These are phyloP conservation scores for Montipora sp. DNA, from an alignment of 64 coral and sea anemone genomes.

Conservation along the genomic window DNA sequence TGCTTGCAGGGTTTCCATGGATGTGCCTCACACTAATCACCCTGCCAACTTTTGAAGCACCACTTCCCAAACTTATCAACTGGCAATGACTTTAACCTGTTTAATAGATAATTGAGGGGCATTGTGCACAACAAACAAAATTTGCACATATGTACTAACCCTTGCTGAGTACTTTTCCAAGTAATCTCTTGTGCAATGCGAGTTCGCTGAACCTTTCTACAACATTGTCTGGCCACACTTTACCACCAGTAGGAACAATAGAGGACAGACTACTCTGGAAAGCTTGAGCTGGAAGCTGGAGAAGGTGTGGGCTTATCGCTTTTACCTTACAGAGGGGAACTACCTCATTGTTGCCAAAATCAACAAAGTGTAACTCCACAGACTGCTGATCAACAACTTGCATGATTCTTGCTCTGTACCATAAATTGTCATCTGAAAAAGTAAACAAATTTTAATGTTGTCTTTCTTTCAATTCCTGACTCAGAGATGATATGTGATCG, in stretches of 20 bases:
- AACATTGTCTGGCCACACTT: slow-evolving; percentile 59
- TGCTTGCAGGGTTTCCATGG: no score
- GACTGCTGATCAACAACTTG: slow-evolving; percentile 24
- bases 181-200: slow-evolving; percentile 67
- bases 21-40: no score
- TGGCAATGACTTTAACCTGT: no score
- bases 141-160: neutral
- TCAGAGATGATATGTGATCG: neutral
- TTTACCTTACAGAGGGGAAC: slow-evolving; percentile 66
- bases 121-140: no score
- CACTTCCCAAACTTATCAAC: no score
- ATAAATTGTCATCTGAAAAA: slow-evolving; percentile 70
- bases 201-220: slow-evolving; percentile 67
- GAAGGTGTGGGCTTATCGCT: slow-evolving; percentile 47
- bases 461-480: no score
- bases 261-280: slow-evolving; percentile 65
- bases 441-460: neutral
- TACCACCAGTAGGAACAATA: slow-evolving; percentile 34
- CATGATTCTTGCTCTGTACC: slow-evolving; percentile 78
- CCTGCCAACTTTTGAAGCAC: no score
- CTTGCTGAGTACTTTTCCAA: slow-evolving; percentile 73
- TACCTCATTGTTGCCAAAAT: slow-evolving; percentile 80
- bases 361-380: slow-evolving; percentile 75
- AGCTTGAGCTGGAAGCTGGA: slow-evolving; percentile 51
- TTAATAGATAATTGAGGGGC: no score